These are phyloP conservation scores for Euproctis similis DNA, from an alignment of 2,888 invertebrate genomes.

Conservation along the genomic window DNA sequence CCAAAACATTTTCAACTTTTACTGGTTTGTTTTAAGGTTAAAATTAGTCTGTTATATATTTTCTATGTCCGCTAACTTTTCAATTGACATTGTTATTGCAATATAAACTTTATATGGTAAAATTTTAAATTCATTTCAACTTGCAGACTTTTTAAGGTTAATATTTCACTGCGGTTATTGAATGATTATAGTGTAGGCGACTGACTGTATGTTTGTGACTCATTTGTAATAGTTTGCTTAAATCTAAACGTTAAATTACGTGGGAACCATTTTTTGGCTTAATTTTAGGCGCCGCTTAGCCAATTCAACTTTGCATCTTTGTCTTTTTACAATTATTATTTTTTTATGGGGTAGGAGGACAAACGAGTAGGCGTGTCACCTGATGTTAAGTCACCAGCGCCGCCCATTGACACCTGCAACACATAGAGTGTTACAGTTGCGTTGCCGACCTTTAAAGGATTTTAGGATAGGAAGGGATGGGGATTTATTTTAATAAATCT, in stretches of 20 bases:
- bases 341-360: too few relatives aligned
- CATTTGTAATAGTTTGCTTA: conserved; percentile 21
- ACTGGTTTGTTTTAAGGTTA: background rate
- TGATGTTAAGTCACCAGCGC: too few relatives aligned
- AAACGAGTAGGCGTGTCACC: too few relatives aligned
- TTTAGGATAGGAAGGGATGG: background rate
- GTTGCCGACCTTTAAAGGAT: too few relatives aligned
- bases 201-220: conserved; percentile 35
- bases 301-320: too few relatives aligned
- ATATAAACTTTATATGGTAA: background rate
- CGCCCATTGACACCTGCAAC: too few relatives aligned
- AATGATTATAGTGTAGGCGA: conserved; percentile 40
- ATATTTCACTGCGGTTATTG: conserved; percentile 24
- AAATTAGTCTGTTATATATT: background rate
- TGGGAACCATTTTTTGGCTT: conserved; percentile 6
- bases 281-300: background rate
- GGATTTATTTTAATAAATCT: background rate
- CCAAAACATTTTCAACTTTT: conserved; percentile 7
- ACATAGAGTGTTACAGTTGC: too few relatives aligned
- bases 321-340: too few relatives aligned
- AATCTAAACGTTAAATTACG: conserved; percentile 11
- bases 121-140: background rate
- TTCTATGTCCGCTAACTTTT: background rate
- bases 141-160: conserved; percentile 11
- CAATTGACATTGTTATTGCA: background rate